These are phyloP conservation scores for Siphamia tubifer DNA, from an alignment of 2,113 vertebrate genomes.

Conservation along the genomic window DNA sequence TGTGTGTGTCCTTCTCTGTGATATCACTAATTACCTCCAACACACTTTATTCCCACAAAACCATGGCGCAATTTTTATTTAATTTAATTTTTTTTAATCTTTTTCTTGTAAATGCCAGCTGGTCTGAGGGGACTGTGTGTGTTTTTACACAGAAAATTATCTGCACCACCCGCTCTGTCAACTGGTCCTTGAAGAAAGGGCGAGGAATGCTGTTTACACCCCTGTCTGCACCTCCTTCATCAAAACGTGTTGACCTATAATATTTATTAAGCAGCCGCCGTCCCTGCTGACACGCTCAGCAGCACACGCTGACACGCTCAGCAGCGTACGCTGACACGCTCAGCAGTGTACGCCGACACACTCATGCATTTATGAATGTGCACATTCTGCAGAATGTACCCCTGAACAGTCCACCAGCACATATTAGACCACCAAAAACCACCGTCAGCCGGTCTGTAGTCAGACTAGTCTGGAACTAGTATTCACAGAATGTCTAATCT, in stretches of 20 bases:
- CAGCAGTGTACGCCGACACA: constrained; percentile 18
- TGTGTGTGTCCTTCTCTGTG: constrained; percentile 22
- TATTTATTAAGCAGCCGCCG: constrained; percentile 63
- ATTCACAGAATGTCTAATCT: no score
- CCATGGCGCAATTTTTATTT: constrained; percentile 47
- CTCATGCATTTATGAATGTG: constrained; percentile 65
- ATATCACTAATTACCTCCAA: constrained; percentile 57
- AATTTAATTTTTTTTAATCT: constrained; percentile 36
- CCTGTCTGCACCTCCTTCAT: constrained; percentile 54
- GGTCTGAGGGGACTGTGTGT: constrained; percentile 58
- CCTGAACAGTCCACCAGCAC: constrained; percentile 19
- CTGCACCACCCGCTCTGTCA: constrained; percentile 36
- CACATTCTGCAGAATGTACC: neutral
- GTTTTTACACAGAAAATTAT: constrained; percentile 48
- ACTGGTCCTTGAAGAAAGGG: constrained; percentile 44
- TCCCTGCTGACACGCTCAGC: constrained; percentile 56
- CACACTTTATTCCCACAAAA: constrained; percentile 51
- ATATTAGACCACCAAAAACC: constrained; percentile 3
- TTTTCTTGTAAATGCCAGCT: constrained; percentile 65
- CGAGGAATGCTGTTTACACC: constrained; percentile 39
- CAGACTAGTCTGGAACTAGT: neutral
- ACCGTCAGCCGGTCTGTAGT: constrained; percentile 3
- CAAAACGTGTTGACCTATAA: constrained; percentile 71
- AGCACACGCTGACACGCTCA: no score
- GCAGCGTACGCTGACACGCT: no score